Percentiles rank a stretch among this genome's conserved stretches.
Conservation (phyloP, 2,113 vertebrate genomes). For the Arenaria interpres region DNA sequence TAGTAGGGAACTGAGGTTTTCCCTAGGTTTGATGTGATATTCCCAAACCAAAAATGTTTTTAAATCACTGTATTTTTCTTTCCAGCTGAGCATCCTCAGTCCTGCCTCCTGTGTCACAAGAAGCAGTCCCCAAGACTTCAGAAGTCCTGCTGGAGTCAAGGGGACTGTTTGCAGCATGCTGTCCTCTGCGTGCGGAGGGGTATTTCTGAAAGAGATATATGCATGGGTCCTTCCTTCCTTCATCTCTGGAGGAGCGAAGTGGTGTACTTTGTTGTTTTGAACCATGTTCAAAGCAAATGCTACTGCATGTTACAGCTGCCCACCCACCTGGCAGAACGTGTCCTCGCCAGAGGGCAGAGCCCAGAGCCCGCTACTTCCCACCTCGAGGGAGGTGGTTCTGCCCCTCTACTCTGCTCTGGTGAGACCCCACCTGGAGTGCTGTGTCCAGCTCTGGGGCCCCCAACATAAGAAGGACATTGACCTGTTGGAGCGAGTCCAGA, state of each 20-base stretch:
- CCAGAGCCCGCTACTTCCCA: fast-evolving
- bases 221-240: background rate
- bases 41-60: background rate
- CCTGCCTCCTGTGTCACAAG: background rate
- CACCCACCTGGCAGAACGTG: fast-evolving
- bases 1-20: background rate
- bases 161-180: background rate
- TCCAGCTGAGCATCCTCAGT: background rate
- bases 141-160: background rate
- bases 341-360: background rate
- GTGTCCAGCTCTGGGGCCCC: background rate
- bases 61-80: background rate
- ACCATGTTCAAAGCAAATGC: background rate
- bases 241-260: background rate
- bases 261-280: background rate
- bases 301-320: fast-evolving
- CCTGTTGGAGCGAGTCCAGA: background rate
- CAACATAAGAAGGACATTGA: background rate
- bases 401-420: background rate
- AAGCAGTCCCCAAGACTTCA: background rate
- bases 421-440: background rate
- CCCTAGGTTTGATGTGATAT: background rate
- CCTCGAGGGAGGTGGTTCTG: background rate
- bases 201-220: background rate
- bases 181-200: fast-evolving